These are phyloP conservation scores for Solea solea DNA, from an alignment of 2,113 vertebrate species.

Conservation along the genomic window DNA sequence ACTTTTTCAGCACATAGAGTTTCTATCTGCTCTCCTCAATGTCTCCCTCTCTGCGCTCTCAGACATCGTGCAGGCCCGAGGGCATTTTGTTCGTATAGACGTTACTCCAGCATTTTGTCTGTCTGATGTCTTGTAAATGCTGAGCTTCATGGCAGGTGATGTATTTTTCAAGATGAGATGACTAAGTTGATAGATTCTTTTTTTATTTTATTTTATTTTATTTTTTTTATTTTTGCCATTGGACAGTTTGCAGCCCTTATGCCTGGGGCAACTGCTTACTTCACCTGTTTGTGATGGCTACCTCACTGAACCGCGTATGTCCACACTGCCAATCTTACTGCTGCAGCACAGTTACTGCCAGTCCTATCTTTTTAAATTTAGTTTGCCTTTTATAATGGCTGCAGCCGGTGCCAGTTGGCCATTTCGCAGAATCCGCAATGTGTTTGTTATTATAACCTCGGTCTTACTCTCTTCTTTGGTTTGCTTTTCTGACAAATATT, in stretches of 20 bases:
- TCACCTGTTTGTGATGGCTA: neutral
- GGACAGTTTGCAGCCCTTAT: slow-evolving; percentile 4
- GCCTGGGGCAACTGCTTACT: neutral
- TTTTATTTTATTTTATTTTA: neutral
- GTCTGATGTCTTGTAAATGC: slow-evolving; percentile 56
- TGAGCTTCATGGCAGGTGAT: slow-evolving; percentile 51
- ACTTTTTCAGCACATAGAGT: slow-evolving; percentile 49
- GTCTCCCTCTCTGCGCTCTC: slow-evolving; percentile 33
- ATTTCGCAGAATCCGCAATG: neutral
- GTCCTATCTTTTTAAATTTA: neutral
- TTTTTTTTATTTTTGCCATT: neutral
- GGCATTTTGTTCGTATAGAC: slow-evolving; percentile 67
- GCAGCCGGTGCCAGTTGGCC: neutral
- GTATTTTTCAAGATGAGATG: slow-evolving; percentile 44
- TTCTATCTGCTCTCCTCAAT: slow-evolving; percentile 27
- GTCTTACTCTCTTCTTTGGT: neutral
- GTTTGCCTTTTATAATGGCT: neutral
- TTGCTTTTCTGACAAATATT: too few relatives aligned
- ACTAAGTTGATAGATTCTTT: slow-evolving; percentile 36
- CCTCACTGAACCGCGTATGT: neutral
- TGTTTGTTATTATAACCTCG: neutral
- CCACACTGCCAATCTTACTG: neutral
- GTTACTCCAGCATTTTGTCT: slow-evolving; percentile 60
- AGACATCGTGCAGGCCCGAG: slow-evolving; percentile 49
- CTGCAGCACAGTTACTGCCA: neutral